These are phyloP conservation scores for Escarpia spicata DNA, from an alignment of 2,888 invertebrate species.

Conservation along the genomic window DNA sequence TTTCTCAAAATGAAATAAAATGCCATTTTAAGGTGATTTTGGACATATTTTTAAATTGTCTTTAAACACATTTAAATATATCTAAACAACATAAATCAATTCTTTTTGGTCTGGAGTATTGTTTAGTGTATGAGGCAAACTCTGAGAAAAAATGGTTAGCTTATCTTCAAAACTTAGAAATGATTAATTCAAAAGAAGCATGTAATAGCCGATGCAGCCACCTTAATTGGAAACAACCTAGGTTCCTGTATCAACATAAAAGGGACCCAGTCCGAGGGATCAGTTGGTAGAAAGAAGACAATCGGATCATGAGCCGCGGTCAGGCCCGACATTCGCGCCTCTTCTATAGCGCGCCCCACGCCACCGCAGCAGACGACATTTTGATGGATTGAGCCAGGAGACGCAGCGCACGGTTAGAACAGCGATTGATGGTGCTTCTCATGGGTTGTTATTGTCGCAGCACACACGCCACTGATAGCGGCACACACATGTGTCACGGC, in stretches of 20 bases:
- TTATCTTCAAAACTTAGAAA: no score
- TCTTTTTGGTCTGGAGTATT: no score
- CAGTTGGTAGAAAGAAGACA: background rate
- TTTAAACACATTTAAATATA: no score
- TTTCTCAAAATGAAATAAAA: no score
- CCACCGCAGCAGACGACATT: background rate
- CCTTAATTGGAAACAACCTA: background rate
- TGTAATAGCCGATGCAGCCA: background rate
- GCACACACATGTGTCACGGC: background rate
- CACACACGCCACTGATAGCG: background rate
- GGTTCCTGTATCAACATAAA: background rate
- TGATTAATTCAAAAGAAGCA: no score
- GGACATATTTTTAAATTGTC: no score
- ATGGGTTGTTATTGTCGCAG: background rate
- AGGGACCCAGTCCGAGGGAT: background rate
- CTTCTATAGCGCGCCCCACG: background rate
- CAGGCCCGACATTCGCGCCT: background rate
- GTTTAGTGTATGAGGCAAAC: no score
- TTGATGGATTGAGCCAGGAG: background rate
- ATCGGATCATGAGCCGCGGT: background rate
- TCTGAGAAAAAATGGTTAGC: no score
- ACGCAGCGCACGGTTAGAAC: background rate
- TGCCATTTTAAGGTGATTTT: no score
- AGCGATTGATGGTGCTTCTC: background rate
- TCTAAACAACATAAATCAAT: no score